Percentiles rank a stretch among this genome's conserved stretches.
Conservation (phyloP, 1,140 invertebrate genomes). For the Adelges cooleyi region DNA sequence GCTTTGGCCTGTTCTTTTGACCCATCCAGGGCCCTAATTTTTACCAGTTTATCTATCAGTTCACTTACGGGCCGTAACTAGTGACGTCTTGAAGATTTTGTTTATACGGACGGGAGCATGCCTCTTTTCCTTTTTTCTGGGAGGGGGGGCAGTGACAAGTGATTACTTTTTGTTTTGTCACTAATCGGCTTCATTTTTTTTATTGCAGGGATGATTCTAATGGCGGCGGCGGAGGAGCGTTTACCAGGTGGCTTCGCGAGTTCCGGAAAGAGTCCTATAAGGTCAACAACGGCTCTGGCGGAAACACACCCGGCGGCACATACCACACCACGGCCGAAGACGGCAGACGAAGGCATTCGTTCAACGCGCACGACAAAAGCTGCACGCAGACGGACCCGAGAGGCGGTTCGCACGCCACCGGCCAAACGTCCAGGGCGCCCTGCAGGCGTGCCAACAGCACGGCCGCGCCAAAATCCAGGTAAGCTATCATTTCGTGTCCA, state of each 20-base stretch:
- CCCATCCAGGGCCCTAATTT: too few species aligned
- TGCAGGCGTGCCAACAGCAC: constrained; percentile 13
- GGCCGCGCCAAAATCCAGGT: background rate
- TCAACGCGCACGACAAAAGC: constrained; percentile 16
- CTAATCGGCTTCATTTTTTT: too few species aligned
- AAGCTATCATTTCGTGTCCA: background rate
- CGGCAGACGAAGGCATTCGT: constrained; percentile 3
- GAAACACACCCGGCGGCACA: background rate
- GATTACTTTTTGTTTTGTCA: too few species aligned
- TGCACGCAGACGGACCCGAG: background rate
- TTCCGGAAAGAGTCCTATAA: constrained; percentile 13
- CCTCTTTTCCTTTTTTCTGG: too few species aligned
- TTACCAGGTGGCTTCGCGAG: constrained; percentile 8
- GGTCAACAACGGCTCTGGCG: background rate
- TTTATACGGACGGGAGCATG: too few species aligned
- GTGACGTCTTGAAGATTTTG: too few species aligned
- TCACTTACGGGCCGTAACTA: too few species aligned
- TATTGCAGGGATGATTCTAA: constrained; percentile 1
- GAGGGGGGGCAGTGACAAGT: too few species aligned
- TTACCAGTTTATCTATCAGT: too few species aligned
- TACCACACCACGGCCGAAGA: constrained; percentile 12
- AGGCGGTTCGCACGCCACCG: background rate
- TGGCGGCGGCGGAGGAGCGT: background rate
- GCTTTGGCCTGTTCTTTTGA: too few species aligned
- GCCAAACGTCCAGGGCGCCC: background rate